Percentiles rank a stretch among this genome's conserved stretches.
Evolutionary conservation across 2,888 invertebrate genomes (phyloP).

Genomic region (Drosophila helvetica): DNA sequence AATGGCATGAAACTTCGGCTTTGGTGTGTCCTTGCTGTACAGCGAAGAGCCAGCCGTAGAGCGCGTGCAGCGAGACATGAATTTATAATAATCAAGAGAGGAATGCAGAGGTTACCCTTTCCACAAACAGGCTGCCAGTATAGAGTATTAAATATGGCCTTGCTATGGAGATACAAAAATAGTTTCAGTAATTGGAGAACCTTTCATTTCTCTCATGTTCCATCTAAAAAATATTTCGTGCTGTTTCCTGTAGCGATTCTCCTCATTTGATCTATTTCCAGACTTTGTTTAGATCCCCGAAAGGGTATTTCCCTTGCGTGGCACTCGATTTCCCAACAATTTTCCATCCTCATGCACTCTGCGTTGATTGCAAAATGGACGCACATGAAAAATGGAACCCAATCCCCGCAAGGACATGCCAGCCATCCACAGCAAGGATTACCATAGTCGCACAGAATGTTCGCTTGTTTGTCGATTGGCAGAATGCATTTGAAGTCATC

Average conservation of each 20-base stretch:
- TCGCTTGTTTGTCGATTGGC: conserved; percentile 25
- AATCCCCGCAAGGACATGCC: conserved; percentile 25
- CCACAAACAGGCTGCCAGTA: neutral
- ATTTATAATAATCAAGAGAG: conserved; percentile 39
- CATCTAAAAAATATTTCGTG: no score
- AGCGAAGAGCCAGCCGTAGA: neutral
- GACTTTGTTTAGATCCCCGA: neutral
- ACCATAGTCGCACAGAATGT: conserved; percentile 8
- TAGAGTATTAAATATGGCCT: neutral
- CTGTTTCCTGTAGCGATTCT: neutral
- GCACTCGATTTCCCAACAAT: neutral
- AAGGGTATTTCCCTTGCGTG: neutral
- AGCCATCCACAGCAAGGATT: conserved; percentile 13
- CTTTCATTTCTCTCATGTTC: neutral
- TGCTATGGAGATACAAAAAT: neutral
- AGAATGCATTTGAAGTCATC: conserved; percentile 35
- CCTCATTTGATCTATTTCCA: neutral
- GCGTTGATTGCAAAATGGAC: conserved; percentile 20
- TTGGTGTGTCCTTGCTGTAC: conserved; percentile 7
- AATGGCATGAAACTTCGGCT: conserved; percentile 17
- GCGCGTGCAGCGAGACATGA: conserved; percentile 27
- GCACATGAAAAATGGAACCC: conserved; percentile 10
- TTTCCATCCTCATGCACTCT: conserved; percentile 8
- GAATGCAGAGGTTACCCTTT: conserved; percentile 16
- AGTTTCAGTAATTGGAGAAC: neutral